These are phyloP conservation scores for Bombycilla garrulus DNA, from an alignment of 2,113 vertebrate species.

Conservation along the genomic window DNA sequence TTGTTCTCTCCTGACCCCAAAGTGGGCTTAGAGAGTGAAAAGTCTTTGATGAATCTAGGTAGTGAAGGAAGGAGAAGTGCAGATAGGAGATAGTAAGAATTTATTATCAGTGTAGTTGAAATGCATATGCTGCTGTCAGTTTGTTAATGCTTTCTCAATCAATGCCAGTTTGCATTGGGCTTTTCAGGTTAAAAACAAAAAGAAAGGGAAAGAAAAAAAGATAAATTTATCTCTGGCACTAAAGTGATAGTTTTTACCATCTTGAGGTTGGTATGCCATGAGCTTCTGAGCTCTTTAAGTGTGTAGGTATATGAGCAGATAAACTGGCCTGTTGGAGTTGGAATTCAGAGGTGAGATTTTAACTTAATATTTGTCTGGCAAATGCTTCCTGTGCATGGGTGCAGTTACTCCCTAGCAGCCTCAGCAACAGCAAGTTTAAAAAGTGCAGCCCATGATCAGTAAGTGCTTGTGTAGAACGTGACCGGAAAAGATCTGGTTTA, in stretches of 20 bases:
- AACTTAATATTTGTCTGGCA: background rate
- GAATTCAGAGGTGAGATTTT: background rate
- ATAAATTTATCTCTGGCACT: background rate
- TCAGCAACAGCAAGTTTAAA: background rate
- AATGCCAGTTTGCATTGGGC: background rate
- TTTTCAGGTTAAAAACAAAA: background rate
- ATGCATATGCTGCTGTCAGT: background rate
- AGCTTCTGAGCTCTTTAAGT: background rate
- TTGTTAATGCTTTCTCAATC: background rate
- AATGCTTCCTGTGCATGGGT: background rate
- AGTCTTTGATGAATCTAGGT: background rate
- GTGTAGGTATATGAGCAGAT: background rate
- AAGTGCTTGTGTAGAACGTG: background rate
- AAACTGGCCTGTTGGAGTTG: background rate
- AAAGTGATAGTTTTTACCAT: background rate
- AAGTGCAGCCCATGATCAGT: background rate
- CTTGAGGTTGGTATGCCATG: background rate
- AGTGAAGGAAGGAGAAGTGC: background rate
- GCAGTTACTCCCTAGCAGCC: background rate
- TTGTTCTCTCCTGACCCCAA: background rate
- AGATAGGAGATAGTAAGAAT: background rate
- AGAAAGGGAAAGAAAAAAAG: background rate
- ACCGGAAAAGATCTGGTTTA: constrained; percentile 12
- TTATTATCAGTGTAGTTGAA: background rate
- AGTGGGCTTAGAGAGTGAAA: background rate